phyloP scores from a whole-genome alignment of 2,113 vertebrate genomes.

The Reinhardtius hippoglossoides region DNA sequence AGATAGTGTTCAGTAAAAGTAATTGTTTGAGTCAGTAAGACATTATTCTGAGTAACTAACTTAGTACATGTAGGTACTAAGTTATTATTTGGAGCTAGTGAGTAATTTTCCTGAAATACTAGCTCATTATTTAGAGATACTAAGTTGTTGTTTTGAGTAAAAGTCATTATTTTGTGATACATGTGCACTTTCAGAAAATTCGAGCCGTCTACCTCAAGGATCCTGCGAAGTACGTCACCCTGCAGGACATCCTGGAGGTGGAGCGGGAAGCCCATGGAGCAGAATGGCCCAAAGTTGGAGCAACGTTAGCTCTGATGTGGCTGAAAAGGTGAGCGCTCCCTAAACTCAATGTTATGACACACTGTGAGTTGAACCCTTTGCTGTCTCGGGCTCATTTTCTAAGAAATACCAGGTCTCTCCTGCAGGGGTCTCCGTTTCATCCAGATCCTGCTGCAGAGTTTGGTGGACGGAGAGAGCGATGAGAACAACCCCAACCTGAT shows the following conservation, averaged over 20 bases:
- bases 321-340: slow-evolving; percentile 88
- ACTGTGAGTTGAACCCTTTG: not conserved
- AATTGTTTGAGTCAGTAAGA: too few relatives aligned
- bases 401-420: slow-evolving; percentile 23
- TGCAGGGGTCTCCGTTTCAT: slow-evolving; percentile 94
- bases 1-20: too few relatives aligned
- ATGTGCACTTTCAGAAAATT: slow-evolving; percentile 87
- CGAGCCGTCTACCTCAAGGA: slow-evolving; percentile 89
- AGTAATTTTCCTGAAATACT: too few relatives aligned
- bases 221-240: slow-evolving; percentile 89
- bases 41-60: too few relatives aligned
- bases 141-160: not conserved
- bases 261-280: slow-evolving; percentile 88
- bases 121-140: too few relatives aligned
- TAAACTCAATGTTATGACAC: not conserved
- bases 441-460: slow-evolving; percentile 94
- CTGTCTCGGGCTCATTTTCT: not conserved
- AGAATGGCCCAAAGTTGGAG: slow-evolving; percentile 92
- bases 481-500: slow-evolving; percentile 93
- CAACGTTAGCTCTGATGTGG: slow-evolving; percentile 95
- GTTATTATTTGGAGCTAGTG: too few relatives aligned
- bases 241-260: slow-evolving; percentile 90
- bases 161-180: not conserved
- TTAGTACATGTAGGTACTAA: too few relatives aligned
- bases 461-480: slow-evolving; percentile 90